Evolutionary conservation across 2,888 invertebrate genomes (phyloP).

Genomic region (Drosophila mettleri): DNA sequence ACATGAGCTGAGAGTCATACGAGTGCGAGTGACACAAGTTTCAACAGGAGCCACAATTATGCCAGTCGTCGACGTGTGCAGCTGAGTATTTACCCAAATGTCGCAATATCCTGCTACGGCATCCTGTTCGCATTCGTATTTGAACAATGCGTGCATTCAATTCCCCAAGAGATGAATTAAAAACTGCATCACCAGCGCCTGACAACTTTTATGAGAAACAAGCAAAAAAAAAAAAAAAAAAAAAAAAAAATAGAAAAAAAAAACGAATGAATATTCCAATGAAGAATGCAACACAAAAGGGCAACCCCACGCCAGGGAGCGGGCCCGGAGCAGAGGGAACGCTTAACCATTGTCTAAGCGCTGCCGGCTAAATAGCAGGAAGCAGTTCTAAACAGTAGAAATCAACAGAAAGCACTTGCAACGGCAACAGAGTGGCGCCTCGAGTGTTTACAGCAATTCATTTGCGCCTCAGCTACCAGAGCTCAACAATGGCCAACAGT

Average conservation of each 20-base stretch:
- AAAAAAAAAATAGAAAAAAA: background rate
- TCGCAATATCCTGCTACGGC: conserved; percentile 61
- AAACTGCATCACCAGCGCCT: conserved; percentile 46
- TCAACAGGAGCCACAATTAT: conserved; percentile 46
- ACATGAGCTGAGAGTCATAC: conserved; percentile 1
- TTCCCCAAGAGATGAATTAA: conserved; percentile 60
- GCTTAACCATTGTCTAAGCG: conserved; percentile 58
- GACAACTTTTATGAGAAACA: conserved; percentile 27
- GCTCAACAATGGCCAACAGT: conserved; percentile 45
- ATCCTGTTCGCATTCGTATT: conserved; percentile 48
- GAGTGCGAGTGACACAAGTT: conserved; percentile 5
- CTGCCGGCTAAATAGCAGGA: conserved; percentile 57
- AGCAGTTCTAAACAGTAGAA: conserved; percentile 53
- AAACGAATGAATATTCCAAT: conserved; percentile 36
- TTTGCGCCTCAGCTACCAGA: conserved; percentile 43
- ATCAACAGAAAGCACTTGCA: conserved; percentile 58
- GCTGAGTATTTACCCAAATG: conserved; percentile 53
- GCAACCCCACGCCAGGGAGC: conserved; percentile 2
- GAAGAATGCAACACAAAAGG: conserved; percentile 31
- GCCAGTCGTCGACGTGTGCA: conserved; percentile 58
- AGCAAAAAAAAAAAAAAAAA: background rate
- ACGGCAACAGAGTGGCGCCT: conserved; percentile 41
- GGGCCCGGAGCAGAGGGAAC: conserved; percentile 15
- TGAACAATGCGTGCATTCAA: conserved; percentile 60
- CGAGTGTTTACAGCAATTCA: conserved; percentile 57